Evolutionary conservation across 2,888 invertebrate genomes (phyloP).

Genomic region (Troides helena): DNA sequence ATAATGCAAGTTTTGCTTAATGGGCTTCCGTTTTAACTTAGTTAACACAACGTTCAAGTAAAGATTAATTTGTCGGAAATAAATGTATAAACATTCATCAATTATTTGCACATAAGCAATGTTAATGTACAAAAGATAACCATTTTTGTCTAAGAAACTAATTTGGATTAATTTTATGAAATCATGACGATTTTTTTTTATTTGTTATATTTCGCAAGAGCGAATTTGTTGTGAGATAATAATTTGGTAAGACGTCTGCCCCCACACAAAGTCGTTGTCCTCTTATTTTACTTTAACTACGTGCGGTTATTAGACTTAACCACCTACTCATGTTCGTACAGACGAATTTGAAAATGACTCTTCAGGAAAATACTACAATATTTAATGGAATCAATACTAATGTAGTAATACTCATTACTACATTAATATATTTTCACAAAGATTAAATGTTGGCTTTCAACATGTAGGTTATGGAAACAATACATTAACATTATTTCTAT

Average conservation of each 20-base stretch:
- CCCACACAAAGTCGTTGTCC: constrained; percentile 25
- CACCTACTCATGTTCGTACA: neutral
- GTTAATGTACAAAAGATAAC: constrained; percentile 6
- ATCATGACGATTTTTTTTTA: neutral
- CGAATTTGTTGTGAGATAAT: constrained; percentile 10
- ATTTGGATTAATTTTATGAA: neutral
- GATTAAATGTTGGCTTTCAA: no score
- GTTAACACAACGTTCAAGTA: constrained; percentile 14
- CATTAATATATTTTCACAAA: no score
- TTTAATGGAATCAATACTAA: neutral
- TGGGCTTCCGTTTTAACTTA: constrained; percentile 24
- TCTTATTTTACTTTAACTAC: neutral
- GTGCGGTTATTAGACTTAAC: neutral
- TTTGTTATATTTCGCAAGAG: constrained; percentile 9
- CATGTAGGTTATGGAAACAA: no score
- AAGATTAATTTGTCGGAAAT: constrained; percentile 19
- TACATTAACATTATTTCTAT: no score
- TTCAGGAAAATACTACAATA: neutral
- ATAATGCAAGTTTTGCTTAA: constrained; percentile 25
- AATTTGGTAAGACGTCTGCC: constrained; percentile 25
- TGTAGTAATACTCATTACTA: no score
- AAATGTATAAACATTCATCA: constrained; percentile 22
- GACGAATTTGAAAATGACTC: neutral
- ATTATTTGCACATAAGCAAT: constrained; percentile 10
- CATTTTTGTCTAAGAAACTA: neutral